Evolutionary conservation across 1,140 invertebrate genomes (phyloP), one percentile per base, ranked within the genome.

Genomic region (Luehdorfia chinensis): DNA sequence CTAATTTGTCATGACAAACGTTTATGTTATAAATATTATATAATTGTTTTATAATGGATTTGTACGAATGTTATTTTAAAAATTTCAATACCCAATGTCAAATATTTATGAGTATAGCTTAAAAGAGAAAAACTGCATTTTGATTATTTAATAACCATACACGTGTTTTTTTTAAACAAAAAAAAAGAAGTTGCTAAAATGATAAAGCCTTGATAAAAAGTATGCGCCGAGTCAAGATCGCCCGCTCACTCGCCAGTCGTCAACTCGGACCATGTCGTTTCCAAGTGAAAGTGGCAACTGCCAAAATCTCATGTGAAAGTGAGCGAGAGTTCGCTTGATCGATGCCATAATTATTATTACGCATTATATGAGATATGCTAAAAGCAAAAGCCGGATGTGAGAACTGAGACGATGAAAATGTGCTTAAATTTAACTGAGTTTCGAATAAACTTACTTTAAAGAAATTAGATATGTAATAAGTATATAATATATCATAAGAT

Each of bases 301-400:
- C 80, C 80, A 78, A 84, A 84, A 84, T 80, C 71, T 78, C 54
- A 59, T 53, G 71, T 75, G 81, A 85, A 83, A 85, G 80, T 68
- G 33, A 57, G 63, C 63, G 69, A 75, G 73, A 74, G 71, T 50
- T 45, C 44, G 62, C 47, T 61, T 77, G 81, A 83, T 85, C 76
- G 75, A 77, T 75, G 73, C 71, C 68, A 73, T 85, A 85, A 85
- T 85, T 85, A 85, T 85, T 85, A 85, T 80, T 83, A 80, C 59
- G 74, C 69, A 81, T 80, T 77, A 80, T 72, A 75, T 53, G 66
- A 77, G 73, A 80, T 79, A 77, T 72, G 77, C 76, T 84, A 80
- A 81, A 78, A 75, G 65, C 68, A 59, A 61, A 62, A 80, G 61
- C 73, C 79, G 79, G 79, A 79, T 79, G 70, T 67, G 43, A 12